Evolutionary conservation across 2,888 invertebrate species (phyloP), one percentile per base, ranked within the genome.

Genomic region (Aleiodes testaceus): DNA sequence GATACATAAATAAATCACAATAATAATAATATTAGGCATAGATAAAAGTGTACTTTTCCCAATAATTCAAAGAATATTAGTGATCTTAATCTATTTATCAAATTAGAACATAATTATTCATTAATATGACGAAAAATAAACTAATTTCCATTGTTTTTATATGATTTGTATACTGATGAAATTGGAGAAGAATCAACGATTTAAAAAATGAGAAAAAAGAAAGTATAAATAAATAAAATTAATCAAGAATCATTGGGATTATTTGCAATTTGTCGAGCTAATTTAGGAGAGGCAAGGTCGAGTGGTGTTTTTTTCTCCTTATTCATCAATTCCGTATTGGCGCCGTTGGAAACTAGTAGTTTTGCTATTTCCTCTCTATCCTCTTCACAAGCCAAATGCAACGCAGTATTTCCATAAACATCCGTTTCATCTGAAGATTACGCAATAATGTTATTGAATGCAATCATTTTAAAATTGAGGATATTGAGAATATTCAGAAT

Each of bases 331-430:
- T 89, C 88, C 11, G 91, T 75, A 79, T 89, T 88, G 5, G 93
- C 94, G 16, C 94, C 94, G 80, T 91, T 88, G 75, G 90, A 88
- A 0, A 93, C 90, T 71, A 95, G 88, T 78, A 93, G 85, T 79
- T 90, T 89, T 6, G 93, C 92, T 77, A 91, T 92, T 72, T 92
- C 91, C 77, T 90, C 89, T 75, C 94, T 89, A 78, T 93, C 92
- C 87, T 95, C 95, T 86, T 95, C 95, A 88, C 95, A 95, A 2
- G 95, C 93, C 74, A 95, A 89, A 87, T 95, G 95, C 91, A 96
- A 87, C 50, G 96, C 91, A 18, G 95, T 93, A 82, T 93, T 94
- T 30, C 95, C 95, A 79, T 92, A 92, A 45, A 88, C 88, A 87
- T 96, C 95, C 79, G 88, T 89, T 22, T 88, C 80, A 86, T 95